phyloP scores from a whole-genome alignment of 2,888 invertebrate species.

The Sycophila texana region DNA sequence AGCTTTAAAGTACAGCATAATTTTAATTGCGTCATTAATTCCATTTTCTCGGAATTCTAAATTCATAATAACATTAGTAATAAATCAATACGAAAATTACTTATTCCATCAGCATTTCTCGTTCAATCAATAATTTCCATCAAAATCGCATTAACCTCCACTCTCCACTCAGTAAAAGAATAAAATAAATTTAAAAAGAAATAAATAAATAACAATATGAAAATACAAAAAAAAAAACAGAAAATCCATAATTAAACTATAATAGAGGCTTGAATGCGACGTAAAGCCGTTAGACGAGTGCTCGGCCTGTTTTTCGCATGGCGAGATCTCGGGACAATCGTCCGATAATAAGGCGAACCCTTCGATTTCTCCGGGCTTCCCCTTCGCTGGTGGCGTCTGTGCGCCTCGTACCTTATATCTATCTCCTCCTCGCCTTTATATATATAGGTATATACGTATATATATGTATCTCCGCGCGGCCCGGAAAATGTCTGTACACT shows the following conservation, averaged over 20 bases:
- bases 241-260: background rate
- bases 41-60: too few species aligned
- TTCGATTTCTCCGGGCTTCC: conserved; percentile 24
- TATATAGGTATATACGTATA: too few species aligned
- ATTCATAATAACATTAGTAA: too few species aligned
- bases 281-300: conserved; percentile 5
- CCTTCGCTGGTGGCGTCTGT: background rate
- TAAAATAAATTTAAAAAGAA: too few species aligned
- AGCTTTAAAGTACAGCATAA: too few species aligned
- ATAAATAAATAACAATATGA: too few species aligned
- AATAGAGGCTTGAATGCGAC: background rate
- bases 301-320: background rate
- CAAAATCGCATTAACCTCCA: too few species aligned
- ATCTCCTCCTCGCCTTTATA: background rate
- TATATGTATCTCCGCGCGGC: background rate
- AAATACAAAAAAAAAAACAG: background rate
- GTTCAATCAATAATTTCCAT: too few species aligned
- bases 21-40: too few species aligned
- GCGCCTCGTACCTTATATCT: conserved; percentile 6
- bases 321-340: conserved; percentile 40
- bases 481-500: background rate
- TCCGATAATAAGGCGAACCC: conserved; percentile 45
- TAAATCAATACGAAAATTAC: too few species aligned
- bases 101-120: too few species aligned
- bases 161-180: too few species aligned